Evolutionary conservation across 1,140 invertebrate species (phyloP), one percentile per base, ranked within the genome.

Genomic region (Paraescarpia echinospica): DNA sequence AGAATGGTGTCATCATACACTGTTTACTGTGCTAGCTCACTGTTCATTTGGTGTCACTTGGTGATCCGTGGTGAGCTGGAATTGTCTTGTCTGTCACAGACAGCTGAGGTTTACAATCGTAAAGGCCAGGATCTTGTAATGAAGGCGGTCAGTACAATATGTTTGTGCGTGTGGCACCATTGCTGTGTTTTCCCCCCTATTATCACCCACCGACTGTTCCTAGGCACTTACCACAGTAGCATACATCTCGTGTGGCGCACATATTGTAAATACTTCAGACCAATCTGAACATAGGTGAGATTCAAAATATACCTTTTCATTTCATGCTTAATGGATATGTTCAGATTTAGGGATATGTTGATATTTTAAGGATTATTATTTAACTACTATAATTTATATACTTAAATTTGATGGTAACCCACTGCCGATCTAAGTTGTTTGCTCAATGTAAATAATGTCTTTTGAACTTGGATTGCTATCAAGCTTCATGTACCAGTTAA

Each of bases 121-220:
- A 93, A 93, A 35, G 92, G 89, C 22, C 92, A 93, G 34, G 92
- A 93, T 89, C 35, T 93, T 90, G 89, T 93, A n/a, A 93, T 93
- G 92, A 90, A 90, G 1, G 88, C 77, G 89, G 92, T 93, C 33
- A 91, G 92, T 92, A 51, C 88, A 34, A 27, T 33, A 51, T 51
- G 31, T 77, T n/a, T 92, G 31, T 31, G n/a, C 34, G 35, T 92
- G 33, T 33, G 33, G 59, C 41, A 92, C 89, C 89, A 12, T n/a
- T 59, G 31, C 34, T 35, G n/a, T 92, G 31, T 48, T 92, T 77
- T 14, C 59, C 48, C 59, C 59, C 59, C 59, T 77, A 77, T 31
- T 77, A 77, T 77, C 27, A 77, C 59, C 59, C 14, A 27, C 59
- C 27, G 59, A 77, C 8, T 77, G 59, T 77, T 77, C 59, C 27